Base-by-base conservation (phyloP, 1,140 invertebrate species). In the Drosophila hydei region DNA sequence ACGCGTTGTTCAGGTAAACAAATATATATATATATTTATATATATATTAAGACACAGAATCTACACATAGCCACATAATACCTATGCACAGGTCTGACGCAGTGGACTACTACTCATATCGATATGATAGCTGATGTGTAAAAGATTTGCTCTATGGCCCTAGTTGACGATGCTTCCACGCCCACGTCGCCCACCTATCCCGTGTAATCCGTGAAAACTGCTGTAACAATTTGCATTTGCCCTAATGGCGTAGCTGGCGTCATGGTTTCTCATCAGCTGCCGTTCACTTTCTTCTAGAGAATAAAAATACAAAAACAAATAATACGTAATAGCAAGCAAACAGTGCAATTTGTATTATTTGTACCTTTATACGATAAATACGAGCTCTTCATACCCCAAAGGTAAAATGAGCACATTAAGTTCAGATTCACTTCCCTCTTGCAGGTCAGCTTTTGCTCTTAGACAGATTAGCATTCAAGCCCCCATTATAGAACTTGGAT, bases 211-310 rank as follows among this genome's bases (percentile, higher is more conserved):
- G 72, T 74, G 72, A 71, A 77, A 85, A 80, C 73, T 62, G 77
- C 80, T 70, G 62, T 72, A 63, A 72, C 43, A 48, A 23, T 70
- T 76, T 73, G 40, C 69, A 79, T 79, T 68, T 33, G 64, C 69
- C 61, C 77, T 75, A 68, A 77, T 75, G 83, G 81, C 81, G 59
- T 58, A 60, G 45, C 63, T 75, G 81, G 62, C 81, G 81, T 87
- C 81, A 87, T 78, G 30, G 65, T 68, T 72, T 77, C 54, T 80
- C 78, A 76, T 72, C 69, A 52, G 25, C 47, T 50, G 54, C 45
- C 42, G 75, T 33, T 19, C 52, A 70, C 45, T 55, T 73, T 74
- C 55, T 74, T 36, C 54, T 56, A 23, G 54, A 47, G 21, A 47
- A 64, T 56, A 1, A 3, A 6, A 33, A 33, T 11, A 33, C 6